phyloP scores from a whole-genome alignment of 2,113 vertebrate species.

The Scophthalmus maximus region DNA sequence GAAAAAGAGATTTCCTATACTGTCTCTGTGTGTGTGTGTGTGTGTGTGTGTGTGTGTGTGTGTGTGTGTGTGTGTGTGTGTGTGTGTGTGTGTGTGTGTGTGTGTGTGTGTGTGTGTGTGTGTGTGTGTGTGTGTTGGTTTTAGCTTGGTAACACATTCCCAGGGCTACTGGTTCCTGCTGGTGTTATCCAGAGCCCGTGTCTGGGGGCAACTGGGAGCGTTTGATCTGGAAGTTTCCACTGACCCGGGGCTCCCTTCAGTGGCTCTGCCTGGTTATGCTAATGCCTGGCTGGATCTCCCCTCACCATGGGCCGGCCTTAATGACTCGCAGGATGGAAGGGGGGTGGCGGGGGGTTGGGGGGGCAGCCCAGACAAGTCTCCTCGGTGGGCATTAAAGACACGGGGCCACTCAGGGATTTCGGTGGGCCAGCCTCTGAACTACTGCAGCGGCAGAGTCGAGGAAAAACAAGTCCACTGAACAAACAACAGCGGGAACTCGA shows the following conservation, averaged over 20 bases:
- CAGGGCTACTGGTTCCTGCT: slow-evolving; percentile 40
- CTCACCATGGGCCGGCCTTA: slow-evolving; percentile 52
- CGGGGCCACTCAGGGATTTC: slow-evolving; percentile 21
- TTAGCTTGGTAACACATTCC: slow-evolving; percentile 41
- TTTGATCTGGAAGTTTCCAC: slow-evolving; percentile 71
- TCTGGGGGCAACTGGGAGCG: slow-evolving; percentile 37
- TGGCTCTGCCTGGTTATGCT: slow-evolving; percentile 45
- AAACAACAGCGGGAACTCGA: slow-evolving; percentile 53
- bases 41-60: neutral
- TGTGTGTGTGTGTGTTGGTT: slow-evolving; percentile 28
- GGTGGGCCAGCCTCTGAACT: slow-evolving; percentile 20
- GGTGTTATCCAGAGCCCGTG: slow-evolving; percentile 42
- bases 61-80: slow-evolving; percentile 15
- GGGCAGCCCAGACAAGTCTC: slow-evolving; percentile 54
- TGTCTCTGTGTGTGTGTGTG: neutral
- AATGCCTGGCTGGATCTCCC: slow-evolving; percentile 52
- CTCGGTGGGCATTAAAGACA: slow-evolving; percentile 58
- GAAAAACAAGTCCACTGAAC: slow-evolving; percentile 41
- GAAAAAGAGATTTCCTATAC: slow-evolving; percentile 10
- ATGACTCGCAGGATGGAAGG: slow-evolving; percentile 55
- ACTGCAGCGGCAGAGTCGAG: slow-evolving; percentile 32
- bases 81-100: neutral
- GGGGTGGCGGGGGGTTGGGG: too few relatives aligned
- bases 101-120: neutral
- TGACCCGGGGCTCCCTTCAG: slow-evolving; percentile 46